Evolutionary conservation across 2,888 invertebrate species (phyloP), one percentile per base, ranked within the genome.

Genomic region (Pandemis heparana): DNA sequence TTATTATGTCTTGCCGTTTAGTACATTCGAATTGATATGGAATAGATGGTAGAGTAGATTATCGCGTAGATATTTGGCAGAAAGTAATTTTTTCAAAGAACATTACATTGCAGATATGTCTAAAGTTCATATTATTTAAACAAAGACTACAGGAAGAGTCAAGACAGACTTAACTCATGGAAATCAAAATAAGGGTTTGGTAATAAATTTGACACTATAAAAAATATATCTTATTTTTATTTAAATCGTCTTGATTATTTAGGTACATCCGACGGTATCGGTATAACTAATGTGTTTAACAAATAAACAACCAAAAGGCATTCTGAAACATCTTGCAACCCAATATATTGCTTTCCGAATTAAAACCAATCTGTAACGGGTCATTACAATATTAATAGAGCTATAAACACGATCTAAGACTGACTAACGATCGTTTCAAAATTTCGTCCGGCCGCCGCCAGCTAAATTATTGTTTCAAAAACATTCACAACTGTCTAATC

Each of bases 401-500:
- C 70, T 16, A 70, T 74, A 74, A 74, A 74, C 65, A 65, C 60
- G 51, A 65, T 65, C 65, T 64, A 69, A 51, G 69, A 60, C 56
- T 51, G 70, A 14, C 60, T 51, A 51, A 74, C 69, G 60, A 61
- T 60, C 69, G 23, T 65, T 32, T 43, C 32, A 23, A n/a, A 51
- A 56, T 59, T 48, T 69, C 48, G 39, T 56, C 80, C 86, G 77
- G 82, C 76, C 80, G 78, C n/a, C 80, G 78, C 14, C 81, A 79
- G 75, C 70, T 74, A 77, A 82, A 74, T 82, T 83, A 84, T 85
- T 79, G 79, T 80, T 81, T 77, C 60, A 48, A 75, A 76, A 75
- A 74, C 65, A 77, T 82, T 80, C 77, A 79, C 53, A 70, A 63
- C 80, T 83, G 82, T 78, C 75, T 79, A 82, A 82, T 79, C 81